Percentiles rank a stretch among this genome's conserved stretches.
Evolutionary conservation across 2,888 invertebrate genomes (phyloP).

Genomic region (Autographa gamma): DNA sequence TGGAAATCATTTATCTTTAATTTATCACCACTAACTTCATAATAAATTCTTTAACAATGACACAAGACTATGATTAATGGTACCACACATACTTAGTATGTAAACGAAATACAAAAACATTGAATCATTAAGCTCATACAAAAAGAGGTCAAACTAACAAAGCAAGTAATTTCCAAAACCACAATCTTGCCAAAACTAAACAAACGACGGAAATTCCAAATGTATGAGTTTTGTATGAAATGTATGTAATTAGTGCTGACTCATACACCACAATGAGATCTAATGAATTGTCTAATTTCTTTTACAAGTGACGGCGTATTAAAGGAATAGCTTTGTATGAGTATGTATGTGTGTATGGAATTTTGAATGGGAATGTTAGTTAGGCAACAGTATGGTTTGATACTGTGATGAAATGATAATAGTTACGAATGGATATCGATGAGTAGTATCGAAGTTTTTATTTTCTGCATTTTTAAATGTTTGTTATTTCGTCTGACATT

Average conservation of each 20-base stretch:
- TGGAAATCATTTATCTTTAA: slow-evolving; percentile 12
- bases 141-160: slow-evolving; percentile 42
- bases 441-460: not conserved
- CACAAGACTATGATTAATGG: slow-evolving; percentile 51
- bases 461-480: too few species aligned
- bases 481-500: too few species aligned
- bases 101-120: not conserved
- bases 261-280: slow-evolving; percentile 82
- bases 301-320: slow-evolving; percentile 74
- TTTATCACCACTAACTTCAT: not conserved
- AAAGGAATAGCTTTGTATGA: not conserved
- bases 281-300: slow-evolving; percentile 87
- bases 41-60: slow-evolving; percentile 38
- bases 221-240: slow-evolving; percentile 23
- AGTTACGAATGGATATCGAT: slow-evolving; percentile 34
- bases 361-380: slow-evolving; percentile 25
- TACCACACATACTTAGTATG: slow-evolving; percentile 45
- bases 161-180: slow-evolving; percentile 48
- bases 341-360: not conserved
- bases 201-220: slow-evolving; percentile 41
- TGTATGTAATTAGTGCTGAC: slow-evolving; percentile 68
- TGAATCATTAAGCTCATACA: slow-evolving; percentile 14
- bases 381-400: slow-evolving; percentile 21
- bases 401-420: slow-evolving; percentile 19
- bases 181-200: slow-evolving; percentile 35